These are phyloP conservation scores for Mixornis gularis DNA, from an alignment of 2,113 vertebrate species.

Conservation along the genomic window DNA sequence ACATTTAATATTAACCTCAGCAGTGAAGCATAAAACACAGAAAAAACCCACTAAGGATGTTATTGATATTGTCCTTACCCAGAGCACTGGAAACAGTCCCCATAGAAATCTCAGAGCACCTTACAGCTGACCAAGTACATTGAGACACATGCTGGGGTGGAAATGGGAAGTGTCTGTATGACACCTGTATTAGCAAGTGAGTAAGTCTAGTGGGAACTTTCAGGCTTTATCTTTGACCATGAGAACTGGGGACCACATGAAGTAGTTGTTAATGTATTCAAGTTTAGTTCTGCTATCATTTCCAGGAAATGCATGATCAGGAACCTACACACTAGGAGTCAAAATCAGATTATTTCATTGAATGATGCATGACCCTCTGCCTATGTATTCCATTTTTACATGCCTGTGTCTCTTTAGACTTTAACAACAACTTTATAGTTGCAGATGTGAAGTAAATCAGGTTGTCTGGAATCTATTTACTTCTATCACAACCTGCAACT, in stretches of 20 bases:
- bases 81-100: background rate
- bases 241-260: background rate
- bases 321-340: background rate
- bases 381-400: background rate
- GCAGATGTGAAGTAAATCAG: background rate
- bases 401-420: background rate
- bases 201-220: background rate
- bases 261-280: background rate
- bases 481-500: background rate
- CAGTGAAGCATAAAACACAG: background rate
- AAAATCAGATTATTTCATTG: background rate
- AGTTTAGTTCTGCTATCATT: background rate
- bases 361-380: background rate
- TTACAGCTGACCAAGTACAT: background rate
- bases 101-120: background rate
- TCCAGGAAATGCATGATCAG: background rate
- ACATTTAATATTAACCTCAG: background rate
- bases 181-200: background rate
- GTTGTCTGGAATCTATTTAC: background rate
- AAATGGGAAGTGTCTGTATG: background rate
- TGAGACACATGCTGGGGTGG: background rate
- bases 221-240: background rate
- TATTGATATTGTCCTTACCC: background rate
- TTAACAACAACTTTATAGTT: background rate
- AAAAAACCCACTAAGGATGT: fast-evolving